Evolutionary conservation across 2,797 vertebrate genomes (phyloP).

Genomic region (Carduelis carduelis): DNA sequence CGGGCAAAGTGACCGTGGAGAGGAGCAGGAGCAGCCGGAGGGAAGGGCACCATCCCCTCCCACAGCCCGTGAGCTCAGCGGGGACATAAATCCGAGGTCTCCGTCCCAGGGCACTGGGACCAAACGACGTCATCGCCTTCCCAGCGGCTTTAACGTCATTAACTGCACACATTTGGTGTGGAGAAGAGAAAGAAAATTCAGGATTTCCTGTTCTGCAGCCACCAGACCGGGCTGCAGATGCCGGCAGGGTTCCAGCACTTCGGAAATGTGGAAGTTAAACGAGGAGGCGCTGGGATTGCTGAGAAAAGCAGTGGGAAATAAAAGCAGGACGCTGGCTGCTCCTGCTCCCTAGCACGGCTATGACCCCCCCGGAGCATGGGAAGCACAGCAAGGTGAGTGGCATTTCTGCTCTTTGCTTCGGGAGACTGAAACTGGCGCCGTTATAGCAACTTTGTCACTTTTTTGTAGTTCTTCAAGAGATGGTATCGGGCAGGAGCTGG

Average conservation of each 20-base stretch:
- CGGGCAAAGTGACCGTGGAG: neutral
- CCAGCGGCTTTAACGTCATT: neutral
- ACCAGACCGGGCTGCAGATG: conserved; percentile 1
- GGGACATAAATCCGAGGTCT: accelerated
- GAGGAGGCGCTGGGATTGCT: neutral
- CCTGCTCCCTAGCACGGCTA: neutral
- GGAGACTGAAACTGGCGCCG: accelerated
- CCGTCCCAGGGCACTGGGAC: neutral
- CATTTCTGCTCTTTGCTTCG: neutral
- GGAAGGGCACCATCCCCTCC: neutral
- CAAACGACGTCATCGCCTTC: neutral
- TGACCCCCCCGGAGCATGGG: neutral
- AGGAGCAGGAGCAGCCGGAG: neutral
- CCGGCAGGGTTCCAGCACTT: neutral
- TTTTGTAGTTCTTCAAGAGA: neutral
- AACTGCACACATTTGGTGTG: neutral
- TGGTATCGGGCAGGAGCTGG: neutral
- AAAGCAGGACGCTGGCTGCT: neutral
- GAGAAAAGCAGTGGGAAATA: accelerated
- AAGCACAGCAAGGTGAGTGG: neutral
- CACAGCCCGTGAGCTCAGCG: neutral
- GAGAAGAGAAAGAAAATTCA: conserved; percentile 2
- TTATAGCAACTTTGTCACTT: accelerated
- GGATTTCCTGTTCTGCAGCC: conserved; percentile 58
- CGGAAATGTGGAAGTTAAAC: neutral